Evolutionary conservation across 2,113 vertebrate genomes (phyloP), one percentile per base, ranked within the genome.

Genomic region (Struthidea cinerea): DNA sequence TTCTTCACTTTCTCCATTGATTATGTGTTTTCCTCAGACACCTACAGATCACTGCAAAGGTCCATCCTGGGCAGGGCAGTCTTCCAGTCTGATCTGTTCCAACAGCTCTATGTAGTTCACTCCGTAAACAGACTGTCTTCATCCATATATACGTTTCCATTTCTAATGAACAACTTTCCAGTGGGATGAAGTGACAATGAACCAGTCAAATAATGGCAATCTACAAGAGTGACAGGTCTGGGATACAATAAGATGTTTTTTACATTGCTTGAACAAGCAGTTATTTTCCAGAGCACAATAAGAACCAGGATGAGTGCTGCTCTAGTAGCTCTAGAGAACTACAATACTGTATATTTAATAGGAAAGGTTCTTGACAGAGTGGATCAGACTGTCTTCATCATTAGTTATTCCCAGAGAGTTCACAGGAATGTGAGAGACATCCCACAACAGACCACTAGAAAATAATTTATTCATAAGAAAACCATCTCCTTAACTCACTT

Each of bases 401-500:
- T 61, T 30, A 80, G 63, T 33, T 86, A 81, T 65, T 89, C 76
- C 65, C 73, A 69, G 65, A 89, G 64, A 57, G 27, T 80, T 86
- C 87, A 83, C 41, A 68, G 89, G 69, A 96, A 92, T 71, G 42
- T 4, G 1, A 35, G 74, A 91, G 70, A 73, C 53, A 95, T 60
- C 88, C 56, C 39, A 60, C 79, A 82, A 89, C 2, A 90, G 56
- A 81, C 37, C 37, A 46, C 52, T 84, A 89, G 80, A 71, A 88
- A 95, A 89, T 61, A 86, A 90, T 89, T 88, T 78, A 81, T 93
- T 76, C 47, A 16, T 47, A 84, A 90, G 63, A 93, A 95, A 90
- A 90, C 42, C 59, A 64, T 93, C 92, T 94, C 50, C 55, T 85
- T 83, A 70, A 63, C 42, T 85, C 79, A 55, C 55, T 86, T 82